These are phyloP conservation scores for Diaprepes abbreviatus DNA, from an alignment of 2,888 invertebrate species.

Conservation along the genomic window DNA sequence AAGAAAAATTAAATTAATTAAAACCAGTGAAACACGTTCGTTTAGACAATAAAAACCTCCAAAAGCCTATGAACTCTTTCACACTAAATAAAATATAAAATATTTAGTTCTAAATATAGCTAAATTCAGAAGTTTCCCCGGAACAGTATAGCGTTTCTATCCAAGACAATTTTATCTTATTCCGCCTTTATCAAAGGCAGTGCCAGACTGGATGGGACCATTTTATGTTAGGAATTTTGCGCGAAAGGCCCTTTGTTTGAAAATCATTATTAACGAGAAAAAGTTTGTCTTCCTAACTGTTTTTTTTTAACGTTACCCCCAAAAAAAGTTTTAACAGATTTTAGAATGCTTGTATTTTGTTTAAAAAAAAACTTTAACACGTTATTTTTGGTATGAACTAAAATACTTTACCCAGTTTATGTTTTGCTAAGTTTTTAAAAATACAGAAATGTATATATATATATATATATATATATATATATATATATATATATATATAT, in stretches of 20 bases:
- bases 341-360: neutral
- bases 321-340: conserved; percentile 1
- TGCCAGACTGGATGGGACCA: conserved; percentile 37
- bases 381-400: no score
- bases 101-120: conserved; percentile 21
- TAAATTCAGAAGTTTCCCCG: conserved; percentile 17
- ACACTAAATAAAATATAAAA: conserved; percentile 3
- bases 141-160: conserved; percentile 11
- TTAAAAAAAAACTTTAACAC: neutral
- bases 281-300: conserved; percentile 25
- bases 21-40: no score
- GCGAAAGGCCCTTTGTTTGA: conserved; percentile 17
- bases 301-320: neutral
- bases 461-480: no score
- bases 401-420: no score
- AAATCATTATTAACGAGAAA: conserved; percentile 33
- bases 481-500: no score
- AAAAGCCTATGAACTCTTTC: no score
- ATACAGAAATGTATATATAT: no score
- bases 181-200: conserved; percentile 30
- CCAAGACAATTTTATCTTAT: conserved; percentile 35
- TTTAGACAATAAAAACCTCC: no score
- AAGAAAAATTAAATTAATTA: no score
- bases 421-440: no score
- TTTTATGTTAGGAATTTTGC: conserved; percentile 26